Conservation (phyloP, 2,797 vertebrate genomes). For the Urophycis tenuis region DNA sequence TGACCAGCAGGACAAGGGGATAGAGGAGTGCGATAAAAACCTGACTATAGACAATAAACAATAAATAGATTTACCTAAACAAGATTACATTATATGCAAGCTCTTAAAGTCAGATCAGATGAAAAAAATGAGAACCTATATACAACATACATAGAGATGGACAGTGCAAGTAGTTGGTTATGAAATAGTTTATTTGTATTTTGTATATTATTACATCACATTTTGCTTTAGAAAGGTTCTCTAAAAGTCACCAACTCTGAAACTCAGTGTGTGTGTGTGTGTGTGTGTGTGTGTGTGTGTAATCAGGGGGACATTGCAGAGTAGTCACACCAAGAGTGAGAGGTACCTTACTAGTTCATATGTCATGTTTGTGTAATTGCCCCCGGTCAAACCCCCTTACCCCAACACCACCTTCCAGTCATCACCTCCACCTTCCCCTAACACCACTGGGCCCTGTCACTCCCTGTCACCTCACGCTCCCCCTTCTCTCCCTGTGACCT, state of each 20-base stretch:
- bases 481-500: constrained; percentile 40
- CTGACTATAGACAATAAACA: no score
- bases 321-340: constrained; percentile 54
- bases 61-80: no score
- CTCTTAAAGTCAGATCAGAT: no score
- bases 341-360: constrained; percentile 59
- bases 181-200: neutral
- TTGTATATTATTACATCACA: neutral
- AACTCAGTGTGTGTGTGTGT: neutral
- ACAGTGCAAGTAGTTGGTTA: neutral
- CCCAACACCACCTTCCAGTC: constrained; percentile 36
- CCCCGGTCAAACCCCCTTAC: constrained; percentile 32
- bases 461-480: constrained; percentile 42
- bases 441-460: constrained; percentile 45
- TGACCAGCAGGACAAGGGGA: no score
- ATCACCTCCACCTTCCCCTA: constrained; percentile 20
- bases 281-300: neutral
- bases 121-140: no score
- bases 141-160: no score
- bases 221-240: neutral
- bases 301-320: constrained; percentile 46
- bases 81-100: no score
- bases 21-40: no score
- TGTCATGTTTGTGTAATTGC: constrained; percentile 63
- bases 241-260: neutral